Evolutionary conservation across 1,140 invertebrate species (phyloP), one percentile per base, ranked within the genome.

Genomic region (Homalodisca vitripennis): DNA sequence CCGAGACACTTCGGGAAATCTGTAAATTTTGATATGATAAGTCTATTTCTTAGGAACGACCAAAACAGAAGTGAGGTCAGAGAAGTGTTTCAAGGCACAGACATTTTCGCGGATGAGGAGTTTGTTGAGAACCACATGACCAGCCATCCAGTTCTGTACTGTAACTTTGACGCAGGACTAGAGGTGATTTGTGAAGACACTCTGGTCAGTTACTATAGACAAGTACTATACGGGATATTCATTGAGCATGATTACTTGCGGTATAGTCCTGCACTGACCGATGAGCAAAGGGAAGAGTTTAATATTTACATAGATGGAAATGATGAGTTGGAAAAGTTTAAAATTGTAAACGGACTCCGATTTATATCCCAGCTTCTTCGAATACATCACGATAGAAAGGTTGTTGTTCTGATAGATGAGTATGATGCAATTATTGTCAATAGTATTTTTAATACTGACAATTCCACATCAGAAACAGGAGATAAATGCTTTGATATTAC

Each of bases 81-180:
- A 20, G 48, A 51, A 51, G 22, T 51, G 3, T 51, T 51, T 22
- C 17, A 51, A 20, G 48, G n/a, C 6, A 51, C 48, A 51, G 22
- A 3, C 3, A 51, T 51, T 51, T n/a, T 14, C 14, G 17, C 48
- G n/a, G 48, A 51, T n/a, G 22, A 51, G 22, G n/a, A 51, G n/a
- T 51, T 51, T 51, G 48, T 51, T 51, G 48, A 51, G 22, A 51
- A 51, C 22, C 48, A 51, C n/a, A 51, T 51, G 48, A 51, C 48
- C 17, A 51, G 22, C 22, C 48, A 51, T 51, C 48, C 48, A 12
- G 48, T 51, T 51, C 22, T 51, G n/a, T 51, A 51, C n/a, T 51
- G 48, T 22, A 51, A 51, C n/a, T 51, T 51, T 51, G 48, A 51
- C 48, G 22, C 48, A 3, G 48, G 48, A 20, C 22, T 60, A 60